Base-by-base conservation (phyloP, 2,888 invertebrate genomes). In the Hypselothyrea guttata region DNA sequence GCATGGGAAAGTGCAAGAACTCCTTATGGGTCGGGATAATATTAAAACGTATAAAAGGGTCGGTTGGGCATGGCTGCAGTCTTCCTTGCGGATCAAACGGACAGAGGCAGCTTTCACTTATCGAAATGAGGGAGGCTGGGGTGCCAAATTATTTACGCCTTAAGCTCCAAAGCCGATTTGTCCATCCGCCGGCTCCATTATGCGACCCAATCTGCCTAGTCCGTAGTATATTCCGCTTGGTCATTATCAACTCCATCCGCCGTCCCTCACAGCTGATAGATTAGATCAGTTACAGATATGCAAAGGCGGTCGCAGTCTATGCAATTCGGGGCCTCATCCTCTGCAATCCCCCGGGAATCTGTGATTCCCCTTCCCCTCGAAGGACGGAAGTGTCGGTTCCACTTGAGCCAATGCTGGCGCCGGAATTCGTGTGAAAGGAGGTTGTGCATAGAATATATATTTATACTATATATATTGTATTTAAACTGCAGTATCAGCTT, bases 111-210 rank as follows among this genome's bases (percentile, higher is more conserved):
- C 71, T 70, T 81, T 76, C 71, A 77, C 81, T 79, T 81, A 75
- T 79, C 73, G 56, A 57, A n/a, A n/a, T n/a, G n/a, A 66, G 63
- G 67, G 63, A 71, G 63, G 71, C 68, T 47, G 75, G 82, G 71
- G 68, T 51, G 22, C 59, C 67, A 77, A 86, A 86, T 81, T 86
- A 86, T 86, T 75, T 75, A 75, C 86, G 86, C 86, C 86, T 72
- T 68, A 75, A 84, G 84, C 82, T 63, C 61, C 71, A 84, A 86
- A 82, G 77, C 82, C 72, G 77, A 81, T 84, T 77, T 84, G 56
- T 58, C 49, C 59, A 45, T 58, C 59, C 55, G 38, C 47, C 31
- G 37, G 41, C 22, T 18, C 57, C 34, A 40, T 47, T 49, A 52
- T 49, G 22, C 33, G 13, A 7, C 34, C 45, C 40, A n/a, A 3